Percentiles rank a stretch among this genome's conserved stretches.
phyloP scores from a whole-genome alignment of 2,797 vertebrate species.

The Bradypodion ventrale region DNA sequence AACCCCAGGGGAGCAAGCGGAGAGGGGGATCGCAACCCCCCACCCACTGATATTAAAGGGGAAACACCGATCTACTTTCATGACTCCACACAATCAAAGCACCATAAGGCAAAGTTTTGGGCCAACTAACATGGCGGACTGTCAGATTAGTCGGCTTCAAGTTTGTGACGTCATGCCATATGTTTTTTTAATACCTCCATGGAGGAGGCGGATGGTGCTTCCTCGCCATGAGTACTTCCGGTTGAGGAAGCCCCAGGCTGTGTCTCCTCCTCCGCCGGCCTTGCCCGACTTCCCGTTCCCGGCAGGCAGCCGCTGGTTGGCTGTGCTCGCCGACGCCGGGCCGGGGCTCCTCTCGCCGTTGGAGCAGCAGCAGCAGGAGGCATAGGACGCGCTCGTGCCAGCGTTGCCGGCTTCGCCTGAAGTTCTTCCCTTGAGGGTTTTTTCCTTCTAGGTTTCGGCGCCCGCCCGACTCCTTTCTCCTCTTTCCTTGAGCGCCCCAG shows the following conservation, averaged over 20 bases:
- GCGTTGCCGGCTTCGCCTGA: not conserved
- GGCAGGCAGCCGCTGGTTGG: conserved; percentile 38
- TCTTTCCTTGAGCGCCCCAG: not conserved
- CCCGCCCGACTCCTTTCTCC: not conserved
- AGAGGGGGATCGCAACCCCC: too few species aligned
- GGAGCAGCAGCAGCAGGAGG: conserved; percentile 46
- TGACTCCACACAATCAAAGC: too few species aligned
- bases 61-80: too few species aligned
- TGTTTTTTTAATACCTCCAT: too few species aligned
- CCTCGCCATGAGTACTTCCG: conserved; percentile 53
- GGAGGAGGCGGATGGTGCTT: not conserved
- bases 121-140: too few species aligned
- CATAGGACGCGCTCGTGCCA: not conserved
- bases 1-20: too few species aligned
- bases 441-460: not conserved
- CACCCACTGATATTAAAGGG: too few species aligned
- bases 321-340: too few species aligned
- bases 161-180: too few species aligned
- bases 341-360: conserved; percentile 29
- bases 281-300: not conserved
- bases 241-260: conserved; percentile 49
- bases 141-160: too few species aligned
- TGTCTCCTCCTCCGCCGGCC: not conserved
- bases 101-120: too few species aligned
- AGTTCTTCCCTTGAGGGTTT: not conserved